Conservation (phyloP, 2,888 invertebrate genomes). For the Taenaris catops region DNA sequence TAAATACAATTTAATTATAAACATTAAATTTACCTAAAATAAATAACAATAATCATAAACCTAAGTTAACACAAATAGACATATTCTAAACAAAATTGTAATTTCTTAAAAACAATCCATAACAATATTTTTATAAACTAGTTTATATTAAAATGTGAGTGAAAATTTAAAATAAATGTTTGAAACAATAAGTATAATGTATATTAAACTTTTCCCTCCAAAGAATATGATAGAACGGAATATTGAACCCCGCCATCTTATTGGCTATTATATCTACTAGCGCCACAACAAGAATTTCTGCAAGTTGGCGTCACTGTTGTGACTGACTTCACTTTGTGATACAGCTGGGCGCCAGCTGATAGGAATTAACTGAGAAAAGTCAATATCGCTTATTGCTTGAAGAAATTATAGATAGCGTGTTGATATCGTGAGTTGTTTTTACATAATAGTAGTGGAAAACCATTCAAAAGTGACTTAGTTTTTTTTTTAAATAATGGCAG, state of each 20-base stretch:
- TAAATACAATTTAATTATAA: no score
- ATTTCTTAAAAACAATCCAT: no score
- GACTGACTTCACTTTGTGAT: conserved; percentile 46
- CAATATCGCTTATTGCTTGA: conserved; percentile 42
- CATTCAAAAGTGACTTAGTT: conserved; percentile 30
- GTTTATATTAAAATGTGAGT: no score
- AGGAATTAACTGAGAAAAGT: conserved; percentile 65
- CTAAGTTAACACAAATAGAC: no score
- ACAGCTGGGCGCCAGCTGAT: conserved; percentile 78
- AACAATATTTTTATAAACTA: no score
- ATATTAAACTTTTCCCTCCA: no score
- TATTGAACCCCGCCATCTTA: conserved; percentile 29
- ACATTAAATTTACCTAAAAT: no score
- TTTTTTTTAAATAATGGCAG: conserved; percentile 48
- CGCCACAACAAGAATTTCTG: conserved; percentile 28
- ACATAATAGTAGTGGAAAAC: conserved; percentile 31
- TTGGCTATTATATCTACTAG: conserved; percentile 41
- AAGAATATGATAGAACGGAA: no score
- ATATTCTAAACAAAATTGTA: no score
- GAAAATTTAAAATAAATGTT: no score
- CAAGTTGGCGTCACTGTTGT: conserved; percentile 40
- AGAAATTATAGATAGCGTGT: conserved; percentile 29
- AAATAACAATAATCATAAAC: no score
- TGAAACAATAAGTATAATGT: no score
- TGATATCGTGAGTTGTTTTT: conserved; percentile 25